phyloP scores from a whole-genome alignment of 2,888 invertebrate species.

The Drosophila greeni region DNA sequence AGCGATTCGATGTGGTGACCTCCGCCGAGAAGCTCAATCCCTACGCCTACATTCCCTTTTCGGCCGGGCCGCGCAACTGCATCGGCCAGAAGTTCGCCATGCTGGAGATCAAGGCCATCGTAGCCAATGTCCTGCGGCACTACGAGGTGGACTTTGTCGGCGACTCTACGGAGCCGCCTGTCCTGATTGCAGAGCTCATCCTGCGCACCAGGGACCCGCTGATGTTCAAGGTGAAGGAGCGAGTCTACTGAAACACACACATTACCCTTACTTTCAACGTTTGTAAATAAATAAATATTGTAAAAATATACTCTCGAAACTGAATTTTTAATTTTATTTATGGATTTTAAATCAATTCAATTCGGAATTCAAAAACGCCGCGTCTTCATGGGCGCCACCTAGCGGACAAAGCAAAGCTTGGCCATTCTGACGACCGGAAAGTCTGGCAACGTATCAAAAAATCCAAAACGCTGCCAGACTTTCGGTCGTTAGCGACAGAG shows the following conservation, averaged over 20 bases:
- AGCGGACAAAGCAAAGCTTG: too few relatives aligned
- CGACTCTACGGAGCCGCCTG: constrained; percentile 60
- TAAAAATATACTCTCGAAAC: background rate
- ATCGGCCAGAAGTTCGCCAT: constrained; percentile 79
- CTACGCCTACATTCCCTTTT: constrained; percentile 78
- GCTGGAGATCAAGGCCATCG: constrained; percentile 77
- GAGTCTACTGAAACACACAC: constrained; percentile 53
- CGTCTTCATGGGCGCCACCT: too few relatives aligned
- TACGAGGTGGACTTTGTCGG: constrained; percentile 73
- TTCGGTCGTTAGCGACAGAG: too few relatives aligned
- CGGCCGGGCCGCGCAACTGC: constrained; percentile 78
- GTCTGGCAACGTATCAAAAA: too few relatives aligned
- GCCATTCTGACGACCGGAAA: too few relatives aligned
- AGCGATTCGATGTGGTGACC: constrained; percentile 76
- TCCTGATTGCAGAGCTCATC: constrained; percentile 76
- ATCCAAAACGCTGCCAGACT: too few relatives aligned
- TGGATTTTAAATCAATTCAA: background rate
- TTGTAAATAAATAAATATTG: background rate
- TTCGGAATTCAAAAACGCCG: too few relatives aligned
- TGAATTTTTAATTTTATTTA: too few relatives aligned
- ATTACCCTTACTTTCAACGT: background rate
- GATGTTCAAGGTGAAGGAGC: constrained; percentile 73
- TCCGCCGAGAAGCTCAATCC: constrained; percentile 75
- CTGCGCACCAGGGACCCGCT: constrained; percentile 77
- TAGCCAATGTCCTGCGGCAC: constrained; percentile 75